Conservation (phyloP, 2,888 invertebrate species). For the Teleiodes luculella region DNA sequence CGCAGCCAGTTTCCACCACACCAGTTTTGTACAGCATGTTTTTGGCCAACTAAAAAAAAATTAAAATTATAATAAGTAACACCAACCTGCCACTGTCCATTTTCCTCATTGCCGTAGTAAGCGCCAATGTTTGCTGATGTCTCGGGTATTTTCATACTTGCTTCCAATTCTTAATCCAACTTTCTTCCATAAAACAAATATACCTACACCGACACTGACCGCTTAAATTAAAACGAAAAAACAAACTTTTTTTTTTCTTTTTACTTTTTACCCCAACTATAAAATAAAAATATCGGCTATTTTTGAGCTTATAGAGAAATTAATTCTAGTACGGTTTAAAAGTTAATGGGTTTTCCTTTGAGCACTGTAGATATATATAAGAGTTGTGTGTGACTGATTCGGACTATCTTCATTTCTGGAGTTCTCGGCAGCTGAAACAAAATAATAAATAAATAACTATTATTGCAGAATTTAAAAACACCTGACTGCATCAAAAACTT, state of each 20-base stretch:
- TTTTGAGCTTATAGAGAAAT: slow-evolving; percentile 23
- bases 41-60: no score
- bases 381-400: slow-evolving; percentile 30
- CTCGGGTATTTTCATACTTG: slow-evolving; percentile 73
- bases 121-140: slow-evolving; percentile 63
- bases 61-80: no score
- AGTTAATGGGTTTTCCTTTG: slow-evolving; percentile 22
- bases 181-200: slow-evolving; percentile 36
- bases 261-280: not conserved
- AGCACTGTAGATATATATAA: slow-evolving; percentile 24
- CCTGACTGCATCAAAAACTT: not conserved
- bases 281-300: slow-evolving; percentile 18
- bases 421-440: slow-evolving; percentile 45
- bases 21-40: no score
- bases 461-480: not conserved
- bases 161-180: slow-evolving; percentile 23
- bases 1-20: no score
- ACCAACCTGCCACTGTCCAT: slow-evolving; percentile 70
- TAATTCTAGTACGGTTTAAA: slow-evolving; percentile 12
- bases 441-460: not conserved
- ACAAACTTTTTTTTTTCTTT: not conserved
- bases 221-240: slow-evolving; percentile 22
- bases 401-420: slow-evolving; percentile 61
- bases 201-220: slow-evolving; percentile 21
- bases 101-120: slow-evolving; percentile 69